phyloP scores from a whole-genome alignment of 2,113 vertebrate genomes.

The Istiophorus platypterus region DNA sequence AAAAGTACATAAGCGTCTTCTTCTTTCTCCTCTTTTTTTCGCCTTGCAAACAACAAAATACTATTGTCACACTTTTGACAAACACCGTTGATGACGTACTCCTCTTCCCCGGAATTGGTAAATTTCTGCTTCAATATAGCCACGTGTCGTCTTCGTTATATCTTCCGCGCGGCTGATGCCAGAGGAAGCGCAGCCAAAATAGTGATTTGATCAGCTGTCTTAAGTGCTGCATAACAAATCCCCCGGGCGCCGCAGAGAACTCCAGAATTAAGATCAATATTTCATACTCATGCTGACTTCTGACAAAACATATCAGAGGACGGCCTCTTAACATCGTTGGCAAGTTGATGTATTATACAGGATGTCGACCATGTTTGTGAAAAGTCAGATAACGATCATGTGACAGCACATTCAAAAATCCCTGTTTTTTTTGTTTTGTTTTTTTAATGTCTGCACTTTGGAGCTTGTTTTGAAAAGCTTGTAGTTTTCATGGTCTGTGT shows the following conservation, averaged over 20 bases:
- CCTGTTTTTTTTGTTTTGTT: too few relatives aligned
- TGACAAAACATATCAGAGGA: constrained; percentile 10
- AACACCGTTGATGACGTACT: background rate
- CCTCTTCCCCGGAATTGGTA: constrained; percentile 8
- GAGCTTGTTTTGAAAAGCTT: background rate
- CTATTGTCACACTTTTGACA: background rate
- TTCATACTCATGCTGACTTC: background rate
- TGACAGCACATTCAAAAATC: background rate
- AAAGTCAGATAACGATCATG: background rate
- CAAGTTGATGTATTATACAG: background rate
- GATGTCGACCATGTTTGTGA: background rate
- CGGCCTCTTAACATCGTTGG: background rate
- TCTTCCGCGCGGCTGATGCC: background rate
- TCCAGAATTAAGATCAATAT: constrained; percentile 14
- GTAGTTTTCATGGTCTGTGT: background rate
- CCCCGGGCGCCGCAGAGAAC: background rate
- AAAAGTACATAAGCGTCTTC: background rate
- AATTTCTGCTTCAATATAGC: constrained; percentile 1
- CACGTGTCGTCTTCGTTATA: background rate
- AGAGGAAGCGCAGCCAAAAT: background rate
- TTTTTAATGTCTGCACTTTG: too few relatives aligned
- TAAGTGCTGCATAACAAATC: constrained; percentile 7
- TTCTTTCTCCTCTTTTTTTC: background rate
- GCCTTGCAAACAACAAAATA: background rate
- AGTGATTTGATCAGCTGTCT: constrained; percentile 15